Conservation (phyloP, 2,888 invertebrate genomes). For the Acrobasis suavella region DNA sequence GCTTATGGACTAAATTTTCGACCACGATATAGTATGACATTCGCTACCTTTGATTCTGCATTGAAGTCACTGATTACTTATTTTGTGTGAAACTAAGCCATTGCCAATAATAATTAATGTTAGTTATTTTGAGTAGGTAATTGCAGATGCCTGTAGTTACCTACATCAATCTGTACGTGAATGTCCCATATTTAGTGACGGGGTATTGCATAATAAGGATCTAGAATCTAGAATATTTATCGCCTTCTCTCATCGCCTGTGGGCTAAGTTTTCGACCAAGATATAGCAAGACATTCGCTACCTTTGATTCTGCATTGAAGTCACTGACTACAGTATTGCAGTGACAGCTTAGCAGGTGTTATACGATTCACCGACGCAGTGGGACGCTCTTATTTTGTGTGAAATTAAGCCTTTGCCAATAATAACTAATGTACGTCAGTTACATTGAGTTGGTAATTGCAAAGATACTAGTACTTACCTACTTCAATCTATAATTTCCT, state of each 20-base stretch:
- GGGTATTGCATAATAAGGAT: too few relatives aligned
- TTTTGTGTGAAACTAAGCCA: too few relatives aligned
- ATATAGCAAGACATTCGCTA: conserved; percentile 16
- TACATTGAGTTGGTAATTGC: not conserved
- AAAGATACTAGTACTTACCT: not conserved
- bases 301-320: conserved; percentile 19
- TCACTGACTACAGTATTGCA: conserved; percentile 8
- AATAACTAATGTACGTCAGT: not conserved
- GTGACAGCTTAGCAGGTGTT: conserved; percentile 8
- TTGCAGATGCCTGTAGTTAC: too few relatives aligned
- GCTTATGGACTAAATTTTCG: not conserved
- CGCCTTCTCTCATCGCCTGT: not conserved
- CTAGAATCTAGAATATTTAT: too few relatives aligned
- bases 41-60: conserved; percentile 19
- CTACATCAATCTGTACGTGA: too few relatives aligned
- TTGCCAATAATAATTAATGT: too few relatives aligned
- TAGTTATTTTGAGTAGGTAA: too few relatives aligned
- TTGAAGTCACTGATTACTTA: conserved; percentile 12
- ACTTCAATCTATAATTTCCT: not conserved
- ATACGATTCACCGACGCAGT: conserved; percentile 2
- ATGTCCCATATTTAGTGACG: too few relatives aligned
- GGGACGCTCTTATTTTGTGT: not conserved
- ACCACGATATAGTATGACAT: conserved; percentile 10
- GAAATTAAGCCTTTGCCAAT: not conserved
- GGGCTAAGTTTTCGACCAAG: not conserved